These are phyloP conservation scores for Metopia argyrocephala DNA, from an alignment of 2,888 invertebrate species.

Conservation along the genomic window DNA sequence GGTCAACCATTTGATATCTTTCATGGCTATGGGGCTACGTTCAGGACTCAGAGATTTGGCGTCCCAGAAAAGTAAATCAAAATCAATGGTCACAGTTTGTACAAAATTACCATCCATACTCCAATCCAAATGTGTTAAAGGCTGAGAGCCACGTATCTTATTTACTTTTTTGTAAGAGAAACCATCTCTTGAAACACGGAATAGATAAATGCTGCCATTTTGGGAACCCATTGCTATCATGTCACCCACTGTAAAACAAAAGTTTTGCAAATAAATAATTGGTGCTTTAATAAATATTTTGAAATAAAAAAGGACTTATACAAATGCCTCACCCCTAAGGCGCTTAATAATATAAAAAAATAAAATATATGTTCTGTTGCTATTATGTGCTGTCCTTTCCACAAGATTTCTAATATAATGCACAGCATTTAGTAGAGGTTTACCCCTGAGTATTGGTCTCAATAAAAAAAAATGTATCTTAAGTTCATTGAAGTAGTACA, in stretches of 20 bases:
- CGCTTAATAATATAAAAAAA: no score
- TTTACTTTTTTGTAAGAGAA: slow-evolving; percentile 94
- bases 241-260: slow-evolving; percentile 86
- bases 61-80: slow-evolving; percentile 94
- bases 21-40: slow-evolving; percentile 93
- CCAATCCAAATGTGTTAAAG: slow-evolving; percentile 93
- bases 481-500: no score
- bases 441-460: no score
- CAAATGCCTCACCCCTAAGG: no score
- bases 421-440: no score
- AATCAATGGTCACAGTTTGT: slow-evolving; percentile 93
- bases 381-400: no score
- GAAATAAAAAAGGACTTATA: no score
- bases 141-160: slow-evolving; percentile 91
- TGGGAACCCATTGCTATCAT: slow-evolving; percentile 93
- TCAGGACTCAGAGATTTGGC: slow-evolving; percentile 92
- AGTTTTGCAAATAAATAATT: no score
- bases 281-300: no score
- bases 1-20: slow-evolving; percentile 93
- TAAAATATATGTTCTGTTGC: no score
- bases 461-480: no score
- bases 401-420: no score
- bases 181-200: slow-evolving; percentile 91
- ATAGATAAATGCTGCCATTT: slow-evolving; percentile 89
- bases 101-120: slow-evolving; percentile 92